Conservation (phyloP, 2,113 vertebrate genomes). For the Ctenomys sociabilis region DNA sequence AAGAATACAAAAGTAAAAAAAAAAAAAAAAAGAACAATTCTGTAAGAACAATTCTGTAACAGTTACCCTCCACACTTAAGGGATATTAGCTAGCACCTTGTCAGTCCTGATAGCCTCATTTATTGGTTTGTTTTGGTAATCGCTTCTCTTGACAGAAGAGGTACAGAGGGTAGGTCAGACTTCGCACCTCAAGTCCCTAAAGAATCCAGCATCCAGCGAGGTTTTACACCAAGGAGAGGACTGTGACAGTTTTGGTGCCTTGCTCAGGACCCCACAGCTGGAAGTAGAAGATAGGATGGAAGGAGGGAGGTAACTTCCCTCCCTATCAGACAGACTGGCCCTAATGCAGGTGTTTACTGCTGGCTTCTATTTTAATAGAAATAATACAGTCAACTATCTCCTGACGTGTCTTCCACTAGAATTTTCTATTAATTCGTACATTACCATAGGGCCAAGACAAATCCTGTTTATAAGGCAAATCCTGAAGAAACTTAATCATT, state of each 20-base stretch:
- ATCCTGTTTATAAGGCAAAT: slow-evolving; percentile 41
- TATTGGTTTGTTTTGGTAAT: not conserved
- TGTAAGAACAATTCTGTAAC: not conserved
- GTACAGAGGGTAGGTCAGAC: not conserved
- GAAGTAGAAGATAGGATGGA: slow-evolving; percentile 33
- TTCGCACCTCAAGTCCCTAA: not conserved
- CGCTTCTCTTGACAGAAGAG: not conserved
- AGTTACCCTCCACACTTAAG: slow-evolving; percentile 1
- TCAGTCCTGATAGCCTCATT: not conserved
- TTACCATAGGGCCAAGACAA: slow-evolving; percentile 36
- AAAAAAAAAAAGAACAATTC: not conserved
- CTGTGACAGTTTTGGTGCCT: not conserved
- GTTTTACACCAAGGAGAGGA: not conserved
- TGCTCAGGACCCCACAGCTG: not conserved
- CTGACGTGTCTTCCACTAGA: slow-evolving; percentile 25
- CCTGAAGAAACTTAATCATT: slow-evolving; percentile 22
- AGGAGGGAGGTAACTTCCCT: too few relatives aligned
- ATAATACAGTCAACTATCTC: not conserved
- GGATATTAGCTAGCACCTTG: not conserved
- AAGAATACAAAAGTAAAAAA: too few relatives aligned
- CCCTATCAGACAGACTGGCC: not conserved
- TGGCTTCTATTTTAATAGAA: slow-evolving; percentile 22
- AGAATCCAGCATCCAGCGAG: not conserved
- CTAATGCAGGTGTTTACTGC: slow-evolving; percentile 7
- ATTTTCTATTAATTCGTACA: not conserved